Conservation (phyloP, 2,113 vertebrate genomes). For the Pyrgilauda ruficollis region DNA sequence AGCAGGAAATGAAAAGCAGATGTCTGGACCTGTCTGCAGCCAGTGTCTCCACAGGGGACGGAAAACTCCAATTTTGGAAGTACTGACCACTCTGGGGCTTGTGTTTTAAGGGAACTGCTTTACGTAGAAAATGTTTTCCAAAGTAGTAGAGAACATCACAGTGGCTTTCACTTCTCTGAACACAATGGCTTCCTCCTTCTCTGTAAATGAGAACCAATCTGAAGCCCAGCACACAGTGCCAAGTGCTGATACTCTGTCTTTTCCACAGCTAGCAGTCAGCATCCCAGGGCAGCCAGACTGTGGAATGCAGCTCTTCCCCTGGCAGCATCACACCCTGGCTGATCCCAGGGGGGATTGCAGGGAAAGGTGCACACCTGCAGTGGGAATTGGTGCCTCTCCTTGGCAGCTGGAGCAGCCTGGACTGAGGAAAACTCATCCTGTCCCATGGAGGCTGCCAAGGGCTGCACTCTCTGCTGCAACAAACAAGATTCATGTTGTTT, state of each 20-base stretch:
- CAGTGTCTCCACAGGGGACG: fast-evolving
- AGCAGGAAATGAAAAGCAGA: conserved; percentile 11
- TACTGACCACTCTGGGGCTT: fast-evolving
- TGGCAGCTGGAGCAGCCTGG: not conserved
- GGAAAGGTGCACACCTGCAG: not conserved
- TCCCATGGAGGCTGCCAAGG: not conserved
- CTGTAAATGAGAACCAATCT: not conserved
- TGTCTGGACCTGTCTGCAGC: not conserved
- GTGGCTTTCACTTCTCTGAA: conserved; percentile 13
- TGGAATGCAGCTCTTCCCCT: not conserved
- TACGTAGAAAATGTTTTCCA: not conserved
- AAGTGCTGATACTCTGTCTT: not conserved
- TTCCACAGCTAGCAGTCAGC: not conserved
- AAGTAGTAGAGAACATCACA: not conserved
- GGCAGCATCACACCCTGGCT: not conserved
- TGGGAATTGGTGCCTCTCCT: not conserved
- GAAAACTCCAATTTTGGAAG: not conserved
- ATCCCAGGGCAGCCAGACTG: not conserved
- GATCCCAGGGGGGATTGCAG: not conserved
- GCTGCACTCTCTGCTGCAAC: not conserved
- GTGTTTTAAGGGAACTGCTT: not conserved
- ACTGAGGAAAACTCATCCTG: not conserved
- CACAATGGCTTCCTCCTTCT: not conserved
- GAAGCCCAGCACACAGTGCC: not conserved
- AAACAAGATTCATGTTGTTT: not conserved